Base-by-base conservation (phyloP, 2,797 vertebrate genomes). In the Sciaenops ocellatus region DNA sequence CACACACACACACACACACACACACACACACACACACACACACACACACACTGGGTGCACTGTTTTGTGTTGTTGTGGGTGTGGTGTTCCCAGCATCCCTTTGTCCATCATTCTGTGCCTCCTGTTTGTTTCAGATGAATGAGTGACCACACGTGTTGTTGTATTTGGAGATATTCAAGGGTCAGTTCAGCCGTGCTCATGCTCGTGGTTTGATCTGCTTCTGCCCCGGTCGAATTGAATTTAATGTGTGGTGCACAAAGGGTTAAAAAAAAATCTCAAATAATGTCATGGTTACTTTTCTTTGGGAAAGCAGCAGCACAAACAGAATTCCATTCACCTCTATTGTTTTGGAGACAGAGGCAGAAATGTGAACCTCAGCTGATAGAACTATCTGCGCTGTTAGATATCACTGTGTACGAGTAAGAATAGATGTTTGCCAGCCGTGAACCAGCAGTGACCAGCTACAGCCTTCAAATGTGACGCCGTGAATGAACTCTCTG, bases 71-170 rank as follows among this genome's bases (percentile, higher is more conserved):
- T 17, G 2, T 9, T 22, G 38, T 83, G 79, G 84, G 71, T 79
- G 87, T 76, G 78, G 80, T 79, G 74, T 57, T 28, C 47, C 44
- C 54, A 61, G 34, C 59, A 57, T 56, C 28, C n/a, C 20, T 28
- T 22, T 65, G 8, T 54, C 22, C 30, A 24, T 28, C 22, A 15
- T 60, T 51, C 15, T 20, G 4, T n/a, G 16, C 6, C 15, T 44
- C 5, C 15, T 50, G 18, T 55, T 60, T 42, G 1, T 28, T 51
- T 48, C 17, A 57, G 38, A 46, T 46, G 5, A 3, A 7, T 5
- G n/a, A 46, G 15, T 3, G 18, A 8, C 24, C 28, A 20, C 42
- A 9, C 2, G 30, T 34, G 34, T 8, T 34, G 34, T 34, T 34
- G 30, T 8, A 1, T n/a, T n/a, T n/a, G 34, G 34, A 38, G 22